Percentiles rank a stretch among this genome's conserved stretches.
Evolutionary conservation across 2,113 vertebrate species (phyloP).

Genomic region (Corythornis cristatus): DNA sequence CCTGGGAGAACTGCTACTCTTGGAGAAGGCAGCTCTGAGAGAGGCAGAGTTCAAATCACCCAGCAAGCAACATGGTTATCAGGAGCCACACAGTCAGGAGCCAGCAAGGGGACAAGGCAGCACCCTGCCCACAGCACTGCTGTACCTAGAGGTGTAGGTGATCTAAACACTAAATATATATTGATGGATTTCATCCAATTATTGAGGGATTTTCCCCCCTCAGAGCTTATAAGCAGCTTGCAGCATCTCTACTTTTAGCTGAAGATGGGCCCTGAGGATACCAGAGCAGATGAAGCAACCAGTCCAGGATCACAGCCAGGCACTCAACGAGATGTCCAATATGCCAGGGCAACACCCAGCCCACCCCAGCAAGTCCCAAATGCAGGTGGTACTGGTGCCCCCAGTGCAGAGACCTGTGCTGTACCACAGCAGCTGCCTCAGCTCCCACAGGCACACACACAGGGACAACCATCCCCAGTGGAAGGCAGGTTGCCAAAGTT

Average conservation of each 20-base stretch:
- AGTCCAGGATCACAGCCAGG: background rate
- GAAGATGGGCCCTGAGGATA: background rate
- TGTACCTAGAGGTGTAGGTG: background rate
- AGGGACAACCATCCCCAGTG: background rate
- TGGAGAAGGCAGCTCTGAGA: background rate
- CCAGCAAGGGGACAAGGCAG: fast-evolving
- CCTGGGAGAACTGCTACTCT: background rate
- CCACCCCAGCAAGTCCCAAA: background rate
- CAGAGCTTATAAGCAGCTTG: background rate
- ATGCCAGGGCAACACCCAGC: background rate
- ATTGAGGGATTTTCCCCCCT: background rate
- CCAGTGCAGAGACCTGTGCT: background rate
- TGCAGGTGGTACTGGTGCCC: background rate
- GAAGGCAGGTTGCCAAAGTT: background rate
- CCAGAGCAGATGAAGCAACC: background rate
- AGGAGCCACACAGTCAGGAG: background rate
- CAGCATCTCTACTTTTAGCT: background rate
- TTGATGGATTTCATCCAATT: background rate
- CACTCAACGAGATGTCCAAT: background rate
- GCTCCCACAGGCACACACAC: background rate
- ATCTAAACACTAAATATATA: background rate
- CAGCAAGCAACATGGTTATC: background rate
- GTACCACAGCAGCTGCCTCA: background rate
- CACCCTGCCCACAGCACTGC: background rate
- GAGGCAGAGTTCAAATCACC: background rate